Conservation (phyloP, 2,113 vertebrate genomes). For the Caretta caretta region DNA sequence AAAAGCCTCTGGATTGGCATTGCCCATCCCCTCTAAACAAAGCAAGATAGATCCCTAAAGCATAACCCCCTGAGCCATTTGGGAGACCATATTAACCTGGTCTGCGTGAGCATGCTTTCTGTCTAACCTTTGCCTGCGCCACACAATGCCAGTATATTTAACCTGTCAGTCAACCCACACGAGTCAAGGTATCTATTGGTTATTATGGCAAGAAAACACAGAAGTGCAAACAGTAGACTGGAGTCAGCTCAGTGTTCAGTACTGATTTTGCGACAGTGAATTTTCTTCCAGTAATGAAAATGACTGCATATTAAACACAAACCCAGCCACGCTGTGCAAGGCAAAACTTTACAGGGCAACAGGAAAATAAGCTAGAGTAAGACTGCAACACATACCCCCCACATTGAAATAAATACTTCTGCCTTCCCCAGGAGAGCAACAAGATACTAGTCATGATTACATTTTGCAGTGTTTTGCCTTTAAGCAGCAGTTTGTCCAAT, state of each 20-base stretch:
- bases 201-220: not conserved
- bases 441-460: conserved; percentile 70
- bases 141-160: not conserved
- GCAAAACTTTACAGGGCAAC: conserved; percentile 33
- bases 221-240: not conserved
- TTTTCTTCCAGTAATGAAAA: not conserved
- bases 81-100: not conserved
- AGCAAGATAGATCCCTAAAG: not conserved
- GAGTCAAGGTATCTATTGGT: not conserved
- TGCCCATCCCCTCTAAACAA: not conserved
- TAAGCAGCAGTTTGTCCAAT: conserved; percentile 71
- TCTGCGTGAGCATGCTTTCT: not conserved
- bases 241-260: not conserved
- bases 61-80: not conserved
- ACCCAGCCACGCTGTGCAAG: not conserved
- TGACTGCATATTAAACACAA: not conserved
- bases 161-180: not conserved
- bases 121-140: not conserved
- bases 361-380: conserved; percentile 43
- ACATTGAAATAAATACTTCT: conserved; percentile 68
- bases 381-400: conserved; percentile 4
- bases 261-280: not conserved
- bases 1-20: not conserved
- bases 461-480: conserved; percentile 73
- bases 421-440: conserved; percentile 50